These are phyloP conservation scores for Mionectes macconnelli DNA, from an alignment of 2,113 vertebrate species.

Conservation along the genomic window DNA sequence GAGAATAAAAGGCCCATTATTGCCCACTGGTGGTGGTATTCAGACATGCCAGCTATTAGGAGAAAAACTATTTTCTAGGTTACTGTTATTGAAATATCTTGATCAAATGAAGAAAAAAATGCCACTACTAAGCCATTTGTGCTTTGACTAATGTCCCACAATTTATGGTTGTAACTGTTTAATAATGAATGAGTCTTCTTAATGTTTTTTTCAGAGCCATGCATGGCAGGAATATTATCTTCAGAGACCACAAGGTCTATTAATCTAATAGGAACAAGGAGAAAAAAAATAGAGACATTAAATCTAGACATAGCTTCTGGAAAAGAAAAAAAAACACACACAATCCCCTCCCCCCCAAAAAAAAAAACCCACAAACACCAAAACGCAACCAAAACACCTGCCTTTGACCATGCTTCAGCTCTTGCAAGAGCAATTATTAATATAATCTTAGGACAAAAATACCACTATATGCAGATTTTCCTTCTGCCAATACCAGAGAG, in stretches of 20 bases:
- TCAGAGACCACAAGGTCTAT: background rate
- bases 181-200: background rate
- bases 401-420: background rate
- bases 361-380: background rate
- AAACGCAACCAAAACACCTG: background rate
- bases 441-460: background rate
- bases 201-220: background rate
- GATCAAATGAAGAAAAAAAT: background rate
- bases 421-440: background rate
- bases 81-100: background rate
- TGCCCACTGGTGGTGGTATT: conserved; percentile 38
- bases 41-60: background rate
- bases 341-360: no score
- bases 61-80: background rate
- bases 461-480: background rate
- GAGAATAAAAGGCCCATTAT: background rate
- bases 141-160: background rate
- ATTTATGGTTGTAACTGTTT: background rate
- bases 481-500: background rate
- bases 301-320: background rate
- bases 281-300: background rate
- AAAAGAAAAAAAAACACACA: background rate
- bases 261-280: background rate
- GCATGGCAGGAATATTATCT: background rate
- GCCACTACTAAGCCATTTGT: background rate